Evolutionary conservation across 2,797 vertebrate species (phyloP).

Genomic region (Scomberomorus guttatus): DNA sequence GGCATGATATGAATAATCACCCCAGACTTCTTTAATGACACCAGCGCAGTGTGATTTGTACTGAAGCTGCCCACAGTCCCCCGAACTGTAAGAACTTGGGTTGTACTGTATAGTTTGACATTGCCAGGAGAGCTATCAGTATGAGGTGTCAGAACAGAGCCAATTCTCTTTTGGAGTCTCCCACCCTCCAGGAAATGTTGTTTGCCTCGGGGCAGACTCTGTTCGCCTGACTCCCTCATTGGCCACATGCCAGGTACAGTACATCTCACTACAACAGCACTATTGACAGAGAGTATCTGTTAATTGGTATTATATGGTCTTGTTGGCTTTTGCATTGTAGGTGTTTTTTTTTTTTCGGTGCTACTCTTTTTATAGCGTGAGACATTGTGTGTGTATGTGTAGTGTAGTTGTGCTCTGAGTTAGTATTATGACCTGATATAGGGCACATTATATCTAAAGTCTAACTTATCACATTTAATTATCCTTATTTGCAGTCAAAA

Average conservation of each 20-base stretch:
- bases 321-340: conserved; percentile 9
- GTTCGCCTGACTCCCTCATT: conserved; percentile 25
- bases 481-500: too few species aligned
- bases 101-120: conserved; percentile 2
- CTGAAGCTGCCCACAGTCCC: conserved; percentile 5
- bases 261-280: conserved; percentile 43
- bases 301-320: conserved; percentile 40
- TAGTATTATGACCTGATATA: background rate
- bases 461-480: too few species aligned
- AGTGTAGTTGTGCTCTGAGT: background rate
- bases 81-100: background rate
- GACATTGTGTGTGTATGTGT: background rate
- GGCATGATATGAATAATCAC: conserved; percentile 19
- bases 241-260: conserved; percentile 39
- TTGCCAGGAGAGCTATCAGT: conserved; percentile 38
- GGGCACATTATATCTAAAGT: background rate
- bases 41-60: conserved; percentile 25
- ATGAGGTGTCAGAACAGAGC: conserved; percentile 35
- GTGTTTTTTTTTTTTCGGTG: background rate
- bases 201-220: conserved; percentile 32
- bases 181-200: conserved; percentile 31
- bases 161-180: conserved; percentile 38
- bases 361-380: background rate
- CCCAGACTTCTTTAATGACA: conserved; percentile 25
- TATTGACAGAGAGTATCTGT: conserved; percentile 48